Evolutionary conservation across 2,888 invertebrate species (phyloP).

Genomic region (Apeira syringaria): DNA sequence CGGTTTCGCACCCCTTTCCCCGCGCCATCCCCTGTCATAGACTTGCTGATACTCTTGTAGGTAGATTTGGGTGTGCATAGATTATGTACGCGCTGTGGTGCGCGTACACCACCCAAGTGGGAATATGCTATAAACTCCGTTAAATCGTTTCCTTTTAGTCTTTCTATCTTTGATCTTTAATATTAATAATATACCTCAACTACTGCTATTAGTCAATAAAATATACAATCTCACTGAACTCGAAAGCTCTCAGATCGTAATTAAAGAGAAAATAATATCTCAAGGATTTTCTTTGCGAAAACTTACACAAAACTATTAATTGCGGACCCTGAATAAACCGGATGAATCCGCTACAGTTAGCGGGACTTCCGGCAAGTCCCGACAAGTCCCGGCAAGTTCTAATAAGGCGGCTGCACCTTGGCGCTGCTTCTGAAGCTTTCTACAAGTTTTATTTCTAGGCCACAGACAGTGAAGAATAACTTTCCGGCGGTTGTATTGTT

Average conservation of each 20-base stretch:
- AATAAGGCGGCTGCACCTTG: conserved; percentile 7
- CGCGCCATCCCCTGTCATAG: too few species aligned
- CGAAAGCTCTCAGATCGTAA: neutral
- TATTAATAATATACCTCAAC: too few species aligned
- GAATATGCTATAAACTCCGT: too few species aligned
- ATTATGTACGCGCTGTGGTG: too few species aligned
- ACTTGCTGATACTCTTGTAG: too few species aligned
- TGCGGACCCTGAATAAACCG: conserved; percentile 9
- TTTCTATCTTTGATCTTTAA: too few species aligned
- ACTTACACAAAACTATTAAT: conserved; percentile 13
- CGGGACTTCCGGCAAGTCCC: conserved; percentile 1
- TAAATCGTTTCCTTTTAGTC: too few species aligned
- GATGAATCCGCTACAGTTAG: conserved; percentile 12
- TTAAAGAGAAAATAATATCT: neutral
- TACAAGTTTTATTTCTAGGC: neutral
- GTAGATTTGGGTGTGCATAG: too few species aligned
- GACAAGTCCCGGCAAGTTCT: conserved; percentile 2
- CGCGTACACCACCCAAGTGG: too few species aligned
- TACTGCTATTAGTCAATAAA: too few species aligned
- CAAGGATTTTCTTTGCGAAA: neutral
- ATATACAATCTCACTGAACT: too few species aligned
- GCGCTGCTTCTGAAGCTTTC: conserved; percentile 6
- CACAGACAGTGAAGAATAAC: conserved; percentile 1
- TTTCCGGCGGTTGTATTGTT: neutral
- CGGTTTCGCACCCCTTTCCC: too few species aligned